Conservation (phyloP, 2,888 invertebrate genomes). For the Pycnomerus fuliginosus region DNA sequence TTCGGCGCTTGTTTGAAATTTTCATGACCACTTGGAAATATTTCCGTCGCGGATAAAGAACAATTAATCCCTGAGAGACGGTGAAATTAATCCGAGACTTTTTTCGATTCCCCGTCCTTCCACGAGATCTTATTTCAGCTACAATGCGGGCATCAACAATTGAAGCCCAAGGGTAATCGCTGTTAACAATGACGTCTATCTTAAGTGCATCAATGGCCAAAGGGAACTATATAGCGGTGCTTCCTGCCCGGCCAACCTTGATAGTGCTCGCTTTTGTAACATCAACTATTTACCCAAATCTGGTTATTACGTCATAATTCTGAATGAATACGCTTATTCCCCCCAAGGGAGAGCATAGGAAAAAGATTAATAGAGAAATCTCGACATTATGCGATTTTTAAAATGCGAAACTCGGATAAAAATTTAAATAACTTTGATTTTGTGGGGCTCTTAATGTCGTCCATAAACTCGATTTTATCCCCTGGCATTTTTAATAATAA, state of each 20-base stretch:
- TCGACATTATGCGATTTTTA: constrained; percentile 1
- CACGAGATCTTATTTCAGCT: constrained; percentile 40
- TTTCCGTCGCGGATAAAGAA: no score
- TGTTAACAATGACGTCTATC: constrained; percentile 47
- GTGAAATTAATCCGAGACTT: no score
- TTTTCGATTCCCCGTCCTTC: no score
- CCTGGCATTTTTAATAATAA: no score
- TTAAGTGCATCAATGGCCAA: constrained; percentile 25
- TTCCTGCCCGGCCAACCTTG: constrained; percentile 7
- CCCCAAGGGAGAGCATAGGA: no score
- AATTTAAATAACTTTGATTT: constrained; percentile 14
- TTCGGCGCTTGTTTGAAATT: no score
- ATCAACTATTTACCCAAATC: constrained; percentile 27
- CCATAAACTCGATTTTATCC: no score
- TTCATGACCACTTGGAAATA: no score
- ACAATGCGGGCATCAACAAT: constrained; percentile 48
- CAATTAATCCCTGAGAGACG: no score
- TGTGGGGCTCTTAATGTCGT: constrained; percentile 5
- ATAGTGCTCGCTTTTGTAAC: constrained; percentile 22
- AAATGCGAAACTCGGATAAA: no score
- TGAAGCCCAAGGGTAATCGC: constrained; percentile 50
- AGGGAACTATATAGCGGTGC: constrained; percentile 10
- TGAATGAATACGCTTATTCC: no score
- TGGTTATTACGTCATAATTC: constrained; percentile 20
- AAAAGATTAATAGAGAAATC: no score